Base-by-base conservation (phyloP, 2,113 vertebrate genomes). In the Anser cygnoides region DNA sequence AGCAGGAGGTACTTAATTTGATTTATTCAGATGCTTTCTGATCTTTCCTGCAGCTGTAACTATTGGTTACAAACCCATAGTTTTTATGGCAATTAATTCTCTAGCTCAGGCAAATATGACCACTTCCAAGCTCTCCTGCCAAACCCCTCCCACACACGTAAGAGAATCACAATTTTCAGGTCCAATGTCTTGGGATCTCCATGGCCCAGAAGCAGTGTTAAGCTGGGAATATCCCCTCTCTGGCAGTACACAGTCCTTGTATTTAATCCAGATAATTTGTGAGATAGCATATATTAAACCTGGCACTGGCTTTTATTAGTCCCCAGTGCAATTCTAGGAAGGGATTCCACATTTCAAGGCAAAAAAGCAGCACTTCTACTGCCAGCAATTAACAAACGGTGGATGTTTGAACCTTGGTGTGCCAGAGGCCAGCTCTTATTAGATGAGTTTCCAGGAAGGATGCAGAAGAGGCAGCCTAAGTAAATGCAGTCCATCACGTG, bases 201-300 rank as follows among this genome's bases (percentile, higher is more conserved):
- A 21, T n/a, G 70, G 77, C 70, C 93, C 84, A 95, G 80, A 89
- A 92, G 90, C 76, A 85, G 87, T 21, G 79, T 87, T 89, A 70
- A 91, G 8, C 62, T 76, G 89, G 92, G 91, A 95, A 96, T 94
- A 92, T 63, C 81, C 95, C 84, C 62, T 67, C 87, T 85, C 91
- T 92, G 91, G 92, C 89, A 85, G 81, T n/a, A 82, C 58, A 76
- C 19, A 59, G 71, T 28, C 55, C 71, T 94, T 87, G 71, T 84
- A 92, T 94, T 92, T 92, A 93, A 94, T 93, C 92, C 90, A 91
- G 92, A 90, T 95, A 93, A 96, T 91, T 92, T 93, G 71, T 74
- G 81, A 93, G 89, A 95, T 80, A 87, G 96, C 89, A 82, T 91
- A 94, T 73, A 96, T 93, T 96, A 96, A 94, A 96, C 71, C 41